Evolutionary conservation across 2,797 vertebrate genomes (phyloP).

Genomic region (Neosilurus mollespiculum): DNA sequence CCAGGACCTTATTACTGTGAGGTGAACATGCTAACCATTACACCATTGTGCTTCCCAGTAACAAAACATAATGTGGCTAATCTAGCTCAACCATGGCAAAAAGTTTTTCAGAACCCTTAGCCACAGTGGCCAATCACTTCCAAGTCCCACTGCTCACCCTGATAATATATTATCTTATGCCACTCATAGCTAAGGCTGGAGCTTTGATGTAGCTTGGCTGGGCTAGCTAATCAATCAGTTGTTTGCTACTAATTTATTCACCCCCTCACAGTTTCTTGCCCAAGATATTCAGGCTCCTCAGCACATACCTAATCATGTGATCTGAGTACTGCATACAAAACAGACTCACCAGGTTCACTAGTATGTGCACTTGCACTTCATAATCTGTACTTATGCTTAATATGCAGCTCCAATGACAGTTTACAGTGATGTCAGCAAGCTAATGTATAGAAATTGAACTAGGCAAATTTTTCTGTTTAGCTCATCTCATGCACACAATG

Average conservation of each 20-base stretch:
- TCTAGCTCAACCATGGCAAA: too few relatives aligned
- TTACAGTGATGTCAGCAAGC: background rate
- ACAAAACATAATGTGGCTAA: too few relatives aligned
- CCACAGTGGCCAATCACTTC: too few relatives aligned
- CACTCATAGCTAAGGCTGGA: background rate
- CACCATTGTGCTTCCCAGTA: too few relatives aligned
- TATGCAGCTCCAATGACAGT: background rate
- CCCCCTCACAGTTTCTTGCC: background rate
- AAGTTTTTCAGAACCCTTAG: too few relatives aligned
- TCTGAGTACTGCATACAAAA: background rate
- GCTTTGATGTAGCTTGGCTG: background rate
- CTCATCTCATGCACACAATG: background rate
- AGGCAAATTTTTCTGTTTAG: constrained; percentile 4
- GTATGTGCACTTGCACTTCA: background rate
- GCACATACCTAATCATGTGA: background rate
- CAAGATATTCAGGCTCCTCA: background rate
- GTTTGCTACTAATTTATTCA: background rate
- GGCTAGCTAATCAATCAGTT: background rate
- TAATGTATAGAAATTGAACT: too few relatives aligned
- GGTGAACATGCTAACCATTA: too few relatives aligned
- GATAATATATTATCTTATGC: too few relatives aligned
- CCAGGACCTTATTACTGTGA: too few relatives aligned
- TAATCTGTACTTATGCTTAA: background rate
- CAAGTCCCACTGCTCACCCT: too few relatives aligned
- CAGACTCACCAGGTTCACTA: background rate